phyloP scores from a whole-genome alignment of 2,888 invertebrate species.

The Eupeodes latifasciatus region DNA sequence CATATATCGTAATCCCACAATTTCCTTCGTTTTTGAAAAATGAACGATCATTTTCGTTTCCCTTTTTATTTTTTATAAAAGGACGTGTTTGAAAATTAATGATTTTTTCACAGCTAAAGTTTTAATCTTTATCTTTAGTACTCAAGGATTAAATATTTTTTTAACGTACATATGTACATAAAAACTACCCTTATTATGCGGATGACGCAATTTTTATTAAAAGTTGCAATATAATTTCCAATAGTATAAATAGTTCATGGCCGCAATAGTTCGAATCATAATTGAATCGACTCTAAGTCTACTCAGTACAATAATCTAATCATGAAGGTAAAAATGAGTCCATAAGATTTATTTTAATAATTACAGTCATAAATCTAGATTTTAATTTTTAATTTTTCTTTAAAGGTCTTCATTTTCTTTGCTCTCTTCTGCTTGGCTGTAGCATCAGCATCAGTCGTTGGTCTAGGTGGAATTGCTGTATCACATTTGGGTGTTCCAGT shows the following conservation, averaged over 20 bases:
- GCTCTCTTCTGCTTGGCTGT: constrained; percentile 45
- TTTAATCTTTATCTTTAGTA: too few species aligned
- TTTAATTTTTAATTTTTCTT: neutral
- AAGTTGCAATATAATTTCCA: neutral
- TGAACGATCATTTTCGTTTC: too few species aligned
- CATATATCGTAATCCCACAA: too few species aligned
- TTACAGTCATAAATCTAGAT: neutral
- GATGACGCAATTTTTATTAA: constrained; percentile 9
- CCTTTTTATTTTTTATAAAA: too few species aligned
- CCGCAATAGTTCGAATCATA: constrained; percentile 3
- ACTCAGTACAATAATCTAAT: constrained; percentile 2
- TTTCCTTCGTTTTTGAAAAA: too few species aligned
- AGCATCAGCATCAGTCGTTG: constrained; percentile 34
- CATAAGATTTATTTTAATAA: neutral
- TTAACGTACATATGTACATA: too few species aligned
- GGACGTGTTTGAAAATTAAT: too few species aligned
- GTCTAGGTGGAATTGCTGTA: constrained; percentile 9
- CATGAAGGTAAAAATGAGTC: constrained; percentile 11
- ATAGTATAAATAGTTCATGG: constrained; percentile 8
- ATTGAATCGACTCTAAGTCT: constrained; percentile 19
- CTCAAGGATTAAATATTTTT: too few species aligned
- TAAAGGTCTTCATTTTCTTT: constrained; percentile 36
- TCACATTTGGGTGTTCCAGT: constrained; percentile 33
- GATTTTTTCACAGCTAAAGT: too few species aligned
- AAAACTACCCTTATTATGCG: neutral